These are phyloP conservation scores for Maconellicoccus hirsutus DNA, from an alignment of 1,140 invertebrate genomes.

Conservation along the genomic window DNA sequence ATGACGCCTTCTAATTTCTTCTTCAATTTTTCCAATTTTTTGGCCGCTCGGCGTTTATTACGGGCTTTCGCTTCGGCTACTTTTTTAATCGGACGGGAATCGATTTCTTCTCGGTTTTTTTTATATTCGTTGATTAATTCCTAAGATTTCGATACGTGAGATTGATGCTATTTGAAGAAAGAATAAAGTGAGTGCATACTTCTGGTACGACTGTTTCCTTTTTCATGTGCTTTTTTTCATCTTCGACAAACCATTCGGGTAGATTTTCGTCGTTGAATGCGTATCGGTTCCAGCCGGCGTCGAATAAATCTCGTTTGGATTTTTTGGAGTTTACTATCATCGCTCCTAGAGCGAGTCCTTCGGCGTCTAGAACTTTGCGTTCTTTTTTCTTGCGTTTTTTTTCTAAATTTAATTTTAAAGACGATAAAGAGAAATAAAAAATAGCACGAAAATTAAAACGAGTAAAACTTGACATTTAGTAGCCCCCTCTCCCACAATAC, in stretches of 20 bases:
- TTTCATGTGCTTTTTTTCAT: constrained; percentile 84
- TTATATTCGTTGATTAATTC: constrained; percentile 60
- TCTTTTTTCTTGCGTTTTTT: constrained; percentile 34
- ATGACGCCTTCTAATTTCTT: constrained; percentile 88
- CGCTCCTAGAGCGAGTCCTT: constrained; percentile 77
- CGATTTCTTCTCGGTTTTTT: constrained; percentile 70
- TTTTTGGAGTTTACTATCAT: constrained; percentile 76
- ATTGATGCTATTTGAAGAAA: neutral
- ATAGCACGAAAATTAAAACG: neutral
- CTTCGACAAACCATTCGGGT: constrained; percentile 92
- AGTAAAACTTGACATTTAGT: neutral
- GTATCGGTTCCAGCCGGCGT: constrained; percentile 84
- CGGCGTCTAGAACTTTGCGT: constrained; percentile 65
- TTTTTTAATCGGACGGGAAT: constrained; percentile 93
- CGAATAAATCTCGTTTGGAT: constrained; percentile 67
- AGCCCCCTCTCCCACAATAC: too few relatives aligned
- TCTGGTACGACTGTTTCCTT: constrained; percentile 37
- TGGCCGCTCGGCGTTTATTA: constrained; percentile 81
- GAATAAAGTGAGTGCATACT: constrained; percentile 27
- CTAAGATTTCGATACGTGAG: constrained; percentile 30
- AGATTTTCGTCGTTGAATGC: constrained; percentile 77
- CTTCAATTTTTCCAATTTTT: constrained; percentile 82
- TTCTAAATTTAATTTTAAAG: constrained; percentile 31
- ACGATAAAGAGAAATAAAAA: constrained; percentile 17
- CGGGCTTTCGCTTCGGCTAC: constrained; percentile 95